Evolutionary conservation across 2,113 vertebrate species (phyloP).

Genomic region (Pituophis catenifer): DNA sequence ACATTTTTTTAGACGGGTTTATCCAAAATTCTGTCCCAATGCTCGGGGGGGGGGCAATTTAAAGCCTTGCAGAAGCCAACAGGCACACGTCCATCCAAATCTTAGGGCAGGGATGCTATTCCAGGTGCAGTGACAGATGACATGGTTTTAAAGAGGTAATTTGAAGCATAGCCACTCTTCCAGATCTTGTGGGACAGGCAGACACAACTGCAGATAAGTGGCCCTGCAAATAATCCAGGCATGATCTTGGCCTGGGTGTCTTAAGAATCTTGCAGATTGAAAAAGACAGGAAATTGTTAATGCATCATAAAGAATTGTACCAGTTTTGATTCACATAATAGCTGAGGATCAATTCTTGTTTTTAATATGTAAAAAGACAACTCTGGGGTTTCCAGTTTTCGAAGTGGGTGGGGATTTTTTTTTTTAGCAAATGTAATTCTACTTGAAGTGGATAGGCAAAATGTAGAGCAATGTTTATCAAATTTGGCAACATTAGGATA

Average conservation of each 20-base stretch:
- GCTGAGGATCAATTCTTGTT: not conserved
- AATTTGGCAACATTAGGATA: not conserved
- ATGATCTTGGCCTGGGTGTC: not conserved
- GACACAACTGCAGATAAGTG: not conserved
- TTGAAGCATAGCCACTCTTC: not conserved
- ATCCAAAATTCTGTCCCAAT: not conserved
- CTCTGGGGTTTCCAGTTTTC: not conserved
- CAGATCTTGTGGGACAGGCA: not conserved
- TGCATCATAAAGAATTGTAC: not conserved
- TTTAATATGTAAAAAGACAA: not conserved
- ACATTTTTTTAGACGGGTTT: not conserved
- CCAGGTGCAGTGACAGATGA: not conserved
- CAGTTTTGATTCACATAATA: not conserved
- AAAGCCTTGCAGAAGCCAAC: not conserved
- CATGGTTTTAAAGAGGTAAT: not conserved
- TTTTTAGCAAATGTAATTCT: not conserved
- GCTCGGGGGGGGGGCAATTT: accelerated
- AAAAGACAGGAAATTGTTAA: not conserved
- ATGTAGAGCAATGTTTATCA: not conserved
- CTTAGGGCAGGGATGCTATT: not conserved
- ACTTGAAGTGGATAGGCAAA: not conserved
- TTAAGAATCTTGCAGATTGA: not conserved
- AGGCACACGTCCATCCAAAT: not conserved
- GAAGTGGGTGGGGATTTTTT: not conserved
- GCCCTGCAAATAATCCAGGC: not conserved